A percentile compares a stretch with the other conserved stretches of the same genome.
These are phyloP conservation scores for Synanthedon formicaeformis DNA, from an alignment of 2,888 invertebrate genomes.

Conservation along the genomic window DNA sequence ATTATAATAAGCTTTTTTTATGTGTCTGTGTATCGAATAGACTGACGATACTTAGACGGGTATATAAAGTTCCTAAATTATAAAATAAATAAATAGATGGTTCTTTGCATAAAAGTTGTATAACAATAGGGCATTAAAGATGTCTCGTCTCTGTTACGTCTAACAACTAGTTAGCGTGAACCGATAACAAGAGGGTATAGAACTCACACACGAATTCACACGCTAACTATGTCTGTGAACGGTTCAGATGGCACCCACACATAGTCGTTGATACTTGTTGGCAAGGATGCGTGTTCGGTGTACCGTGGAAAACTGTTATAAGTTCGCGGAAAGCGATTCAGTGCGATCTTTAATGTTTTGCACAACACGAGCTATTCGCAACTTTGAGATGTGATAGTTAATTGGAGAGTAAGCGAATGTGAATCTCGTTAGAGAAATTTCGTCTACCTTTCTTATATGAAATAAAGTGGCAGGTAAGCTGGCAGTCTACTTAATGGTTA, in stretches of 20 bases:
- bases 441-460: too few relatives aligned
- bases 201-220: conserved; percentile 22
- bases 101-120: too few relatives aligned
- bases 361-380: neutral
- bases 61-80: too few relatives aligned
- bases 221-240: conserved; percentile 26
- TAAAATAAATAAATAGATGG: too few relatives aligned
- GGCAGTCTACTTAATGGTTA: too few relatives aligned
- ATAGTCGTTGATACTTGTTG: conserved; percentile 3
- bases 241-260: conserved; percentile 3
- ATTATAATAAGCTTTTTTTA: too few relatives aligned
- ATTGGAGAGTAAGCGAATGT: too few relatives aligned
- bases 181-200: conserved; percentile 16
- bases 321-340: neutral
- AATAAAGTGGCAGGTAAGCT: too few relatives aligned
- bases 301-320: neutral
- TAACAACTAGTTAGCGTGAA: conserved; percentile 12
- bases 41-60: too few relatives aligned
- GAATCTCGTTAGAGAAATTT: too few relatives aligned
- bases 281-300: conserved; percentile 1
- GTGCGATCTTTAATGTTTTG: neutral
- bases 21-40: too few relatives aligned
- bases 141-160: conserved; percentile 10
- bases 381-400: too few relatives aligned
- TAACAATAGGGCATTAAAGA: neutral